Evolutionary conservation across 2,888 invertebrate species (phyloP), one percentile per base, ranked within the genome.

Genomic region (Drosophila crucigera): DNA sequence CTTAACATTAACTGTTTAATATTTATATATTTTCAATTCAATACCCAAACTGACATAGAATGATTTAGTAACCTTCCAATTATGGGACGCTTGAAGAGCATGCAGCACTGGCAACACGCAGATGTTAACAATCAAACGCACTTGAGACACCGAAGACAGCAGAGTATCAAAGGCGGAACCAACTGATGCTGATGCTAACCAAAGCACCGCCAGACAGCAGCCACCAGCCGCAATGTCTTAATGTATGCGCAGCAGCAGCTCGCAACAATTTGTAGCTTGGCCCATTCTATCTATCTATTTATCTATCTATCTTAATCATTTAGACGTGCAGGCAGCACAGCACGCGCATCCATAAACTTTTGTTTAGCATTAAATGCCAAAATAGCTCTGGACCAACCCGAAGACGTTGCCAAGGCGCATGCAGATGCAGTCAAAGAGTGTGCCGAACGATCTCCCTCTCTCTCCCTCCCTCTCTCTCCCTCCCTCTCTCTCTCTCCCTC

Each of bases 291-390:
- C 74, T 76, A 75, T 80, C 71, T 63, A 69, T 76, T 81, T 81
- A 89, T 84, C 78, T 87, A 89, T 79, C 85, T 88, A 89, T 90
- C 88, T 75, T 65, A 80, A 83, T 69, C 78, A 71, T 85, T 89
- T 53, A 53, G 76, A 65, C 50, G 39, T 50, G 59, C 35, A 47
- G 25, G 25, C 63, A 49, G 55, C 84, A 47, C 47, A 73, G 78
- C 91, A 89, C 83, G 80, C 83, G 85, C 83, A 74, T 65, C 65
- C 52, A 77, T 76, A 76, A 76, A 83, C 63, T 76, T 78, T 84
- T 87, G 85, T 90, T 83, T 90, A 78, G 68, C 75, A 80, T 70
- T 73, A 71, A 76, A 78, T 78, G 78, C 74, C 73, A 76, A 84
- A 72, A 70, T 59, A 71, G 39, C 58, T 56, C 30, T 25, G 37